Base-by-base conservation (phyloP, 2,113 vertebrate genomes). In the Oncorhynchus kisutch region DNA sequence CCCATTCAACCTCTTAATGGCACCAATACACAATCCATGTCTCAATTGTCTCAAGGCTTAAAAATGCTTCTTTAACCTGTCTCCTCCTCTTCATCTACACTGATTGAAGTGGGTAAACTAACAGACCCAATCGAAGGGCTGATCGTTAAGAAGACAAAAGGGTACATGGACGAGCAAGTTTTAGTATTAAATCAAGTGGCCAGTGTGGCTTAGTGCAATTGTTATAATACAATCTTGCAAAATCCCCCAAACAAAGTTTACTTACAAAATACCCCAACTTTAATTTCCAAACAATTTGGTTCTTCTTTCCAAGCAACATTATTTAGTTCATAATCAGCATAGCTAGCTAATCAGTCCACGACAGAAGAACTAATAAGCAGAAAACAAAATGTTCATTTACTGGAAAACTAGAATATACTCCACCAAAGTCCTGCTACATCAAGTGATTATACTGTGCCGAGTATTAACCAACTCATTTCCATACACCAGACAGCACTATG, bases 381-480 rank as follows among this genome's bases (percentile, higher is more conserved):
- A 75, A 57, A 67, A 24, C 13, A 71, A 71, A 31, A 45, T 2
- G 72, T 74, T 81, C 74, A 76, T 72, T 72, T 72, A 69, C 67
- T 74, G 11, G 6, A 54, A 18, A 54, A 59, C 65, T 68, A 67
- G 71, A 57, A 80, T 49, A 70, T 31, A 66, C 24, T 69, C 22
- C 24, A 74, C 74, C 27, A 72, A 76, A 72, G 31, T 60, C 2
- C 16, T 2, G 71, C 71, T 72, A 76, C 74, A 75, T 73, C 39
- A 72, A 77, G 71, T 64, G 16, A 79, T 80, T 78, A 78, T 73
- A 59, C 60, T 60, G 18, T 45, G 65, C 70, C 65, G 65, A 69
- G 71, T 75, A 49, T 64, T 64, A 72, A 67, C 29, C 34, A 65
- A 27, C 62, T 77, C 31, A 70, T 78, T 70, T 80, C 51, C 29